Evolutionary conservation across 2,797 vertebrate species (phyloP).

Genomic region (Mionectes olivaceus): DNA sequence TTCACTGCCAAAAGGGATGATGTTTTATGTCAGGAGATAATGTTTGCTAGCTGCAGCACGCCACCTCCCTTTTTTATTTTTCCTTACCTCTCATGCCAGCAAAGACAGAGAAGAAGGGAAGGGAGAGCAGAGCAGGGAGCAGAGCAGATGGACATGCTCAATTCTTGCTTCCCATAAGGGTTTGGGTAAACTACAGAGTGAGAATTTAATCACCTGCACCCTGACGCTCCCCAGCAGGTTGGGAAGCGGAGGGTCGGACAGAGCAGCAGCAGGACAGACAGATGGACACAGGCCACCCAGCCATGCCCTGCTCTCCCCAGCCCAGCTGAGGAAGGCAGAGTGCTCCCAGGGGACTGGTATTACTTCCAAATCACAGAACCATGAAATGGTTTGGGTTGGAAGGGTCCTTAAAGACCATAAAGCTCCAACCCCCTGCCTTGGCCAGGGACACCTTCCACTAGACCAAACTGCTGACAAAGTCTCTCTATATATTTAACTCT

Average conservation of each 20-base stretch:
- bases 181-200: neutral
- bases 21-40: neutral
- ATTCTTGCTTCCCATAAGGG: neutral
- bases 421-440: neutral
- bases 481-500: neutral
- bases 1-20: neutral
- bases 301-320: neutral
- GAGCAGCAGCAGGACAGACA: neutral
- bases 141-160: neutral
- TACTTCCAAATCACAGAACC: neutral
- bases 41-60: neutral
- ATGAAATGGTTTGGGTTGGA: neutral
- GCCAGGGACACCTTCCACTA: neutral
- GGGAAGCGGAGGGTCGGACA: neutral
- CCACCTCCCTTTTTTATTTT: neutral
- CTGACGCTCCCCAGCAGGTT: neutral
- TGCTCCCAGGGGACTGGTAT: neutral
- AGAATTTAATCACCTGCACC: neutral
- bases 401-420: rapidly evolving
- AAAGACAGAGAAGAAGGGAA: neutral
- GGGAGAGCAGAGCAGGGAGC: neutral
- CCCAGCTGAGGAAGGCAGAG: constrained; percentile 19
- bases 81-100: neutral
- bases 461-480: neutral
- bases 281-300: neutral